Evolutionary conservation across 1,140 invertebrate genomes (phyloP).

Genomic region (Episyrphus balteatus): DNA sequence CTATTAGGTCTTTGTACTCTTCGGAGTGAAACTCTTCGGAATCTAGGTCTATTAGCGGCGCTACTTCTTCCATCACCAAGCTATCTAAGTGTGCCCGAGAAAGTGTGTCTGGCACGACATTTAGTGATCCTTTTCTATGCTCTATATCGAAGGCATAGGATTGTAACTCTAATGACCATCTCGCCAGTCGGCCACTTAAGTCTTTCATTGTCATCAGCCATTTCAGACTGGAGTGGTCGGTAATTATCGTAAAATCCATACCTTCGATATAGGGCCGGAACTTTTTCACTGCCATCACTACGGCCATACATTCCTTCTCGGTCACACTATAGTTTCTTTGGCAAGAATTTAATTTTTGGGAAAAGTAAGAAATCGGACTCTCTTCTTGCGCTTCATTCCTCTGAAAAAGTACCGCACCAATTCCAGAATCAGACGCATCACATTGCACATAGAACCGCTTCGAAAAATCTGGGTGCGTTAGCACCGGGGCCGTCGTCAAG

Average conservation of each 20-base stretch:
- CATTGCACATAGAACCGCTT: constrained; percentile 10
- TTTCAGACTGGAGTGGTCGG: too few species aligned
- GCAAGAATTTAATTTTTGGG: constrained; percentile 38
- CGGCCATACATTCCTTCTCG: too few species aligned
- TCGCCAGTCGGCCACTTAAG: constrained; percentile 19
- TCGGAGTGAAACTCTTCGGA: too few species aligned
- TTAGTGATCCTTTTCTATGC: constrained; percentile 18
- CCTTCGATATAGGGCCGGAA: too few species aligned
- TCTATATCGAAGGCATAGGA: constrained; percentile 20
- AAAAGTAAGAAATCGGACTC: constrained; percentile 26
- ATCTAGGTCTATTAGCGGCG: neutral
- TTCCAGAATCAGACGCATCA: too few species aligned
- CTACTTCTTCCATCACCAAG: constrained; percentile 5
- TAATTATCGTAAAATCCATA: too few species aligned
- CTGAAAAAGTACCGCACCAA: too few species aligned
- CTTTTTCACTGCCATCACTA: too few species aligned
- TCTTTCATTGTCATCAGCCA: constrained; percentile 16
- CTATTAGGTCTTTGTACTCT: neutral
- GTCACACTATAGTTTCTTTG: too few species aligned
- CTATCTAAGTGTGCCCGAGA: constrained; percentile 19
- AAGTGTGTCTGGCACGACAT: too few species aligned
- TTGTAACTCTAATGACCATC: too few species aligned
- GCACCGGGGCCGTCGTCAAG: constrained; percentile 12
- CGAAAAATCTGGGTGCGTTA: too few species aligned
- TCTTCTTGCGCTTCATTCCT: constrained; percentile 8